These are phyloP conservation scores for Amblyraja radiata DNA, from an alignment of 2,797 vertebrate genomes.

Conservation along the genomic window DNA sequence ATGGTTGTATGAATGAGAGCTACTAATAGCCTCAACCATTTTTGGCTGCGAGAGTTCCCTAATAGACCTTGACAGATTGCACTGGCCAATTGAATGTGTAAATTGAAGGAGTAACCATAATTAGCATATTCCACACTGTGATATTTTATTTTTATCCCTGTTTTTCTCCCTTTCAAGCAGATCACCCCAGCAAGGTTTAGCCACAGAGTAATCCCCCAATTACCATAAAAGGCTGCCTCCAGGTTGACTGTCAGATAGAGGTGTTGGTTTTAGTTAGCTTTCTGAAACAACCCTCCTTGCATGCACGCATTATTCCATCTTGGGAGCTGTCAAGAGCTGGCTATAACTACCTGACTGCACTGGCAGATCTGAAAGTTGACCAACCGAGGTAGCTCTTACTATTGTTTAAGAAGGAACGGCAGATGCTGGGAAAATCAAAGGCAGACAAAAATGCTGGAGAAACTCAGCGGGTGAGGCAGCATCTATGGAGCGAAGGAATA, in stretches of 20 bases:
- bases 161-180: not conserved
- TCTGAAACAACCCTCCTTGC: not conserved
- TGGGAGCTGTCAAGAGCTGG: not conserved
- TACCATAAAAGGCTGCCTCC: not conserved
- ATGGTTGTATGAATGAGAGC: slow-evolving; percentile 65
- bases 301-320: not conserved
- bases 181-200: not conserved
- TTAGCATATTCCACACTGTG: slow-evolving; percentile 42
- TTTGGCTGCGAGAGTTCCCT: slow-evolving; percentile 60
- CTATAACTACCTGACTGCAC: not conserved
- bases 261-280: not conserved
- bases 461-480: too few relatives aligned
- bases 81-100: slow-evolving; percentile 53
- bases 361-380: not conserved
- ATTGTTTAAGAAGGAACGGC: too few relatives aligned
- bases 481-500: too few relatives aligned
- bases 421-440: too few relatives aligned
- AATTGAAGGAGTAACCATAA: slow-evolving; percentile 47
- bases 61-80: slow-evolving; percentile 58
- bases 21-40: slow-evolving; percentile 50
- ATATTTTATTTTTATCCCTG: not conserved
- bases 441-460: too few relatives aligned
- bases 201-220: not conserved
- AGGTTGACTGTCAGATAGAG: not conserved
- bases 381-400: not conserved